Evolutionary conservation across 2,888 invertebrate species (phyloP).

Genomic region (Andrena trimmerana): DNA sequence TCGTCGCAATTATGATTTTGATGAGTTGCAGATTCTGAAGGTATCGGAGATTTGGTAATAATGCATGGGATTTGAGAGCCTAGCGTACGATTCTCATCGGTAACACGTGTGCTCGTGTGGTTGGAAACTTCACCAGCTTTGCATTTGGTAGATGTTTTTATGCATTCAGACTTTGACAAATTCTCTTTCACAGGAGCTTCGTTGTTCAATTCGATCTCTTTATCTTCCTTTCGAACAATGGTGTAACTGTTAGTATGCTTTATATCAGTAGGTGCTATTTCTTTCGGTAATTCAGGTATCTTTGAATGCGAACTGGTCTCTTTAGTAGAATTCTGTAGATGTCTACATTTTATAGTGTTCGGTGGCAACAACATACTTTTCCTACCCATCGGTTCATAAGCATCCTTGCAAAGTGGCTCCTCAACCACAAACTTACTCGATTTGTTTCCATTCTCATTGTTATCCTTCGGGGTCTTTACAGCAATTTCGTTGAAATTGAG

Average conservation of each 20-base stretch:
- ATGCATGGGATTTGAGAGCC: neutral
- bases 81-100: neutral
- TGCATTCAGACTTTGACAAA: neutral
- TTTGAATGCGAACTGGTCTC: neutral
- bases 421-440: neutral
- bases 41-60: neutral
- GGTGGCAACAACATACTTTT: conserved; percentile 32
- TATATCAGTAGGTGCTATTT: neutral
- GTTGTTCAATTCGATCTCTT: neutral
- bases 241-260: neutral
- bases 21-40: neutral
- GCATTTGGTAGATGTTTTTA: neutral
- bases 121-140: neutral
- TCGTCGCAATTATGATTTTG: neutral
- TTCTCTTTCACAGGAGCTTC: neutral
- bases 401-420: neutral
- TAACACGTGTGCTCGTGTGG: neutral
- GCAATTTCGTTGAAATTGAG: conserved; percentile 38
- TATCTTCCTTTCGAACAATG: neutral
- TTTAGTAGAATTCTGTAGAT: conserved; percentile 3
- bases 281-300: neutral
- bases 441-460: conserved; percentile 31
- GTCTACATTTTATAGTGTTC: conserved; percentile 33
- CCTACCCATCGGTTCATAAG: neutral
- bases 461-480: neutral